A percentile compares a stretch with the other conserved stretches of the same genome.
Conservation (phyloP, 2,797 vertebrate genomes). For the Lerista edwardsae region DNA sequence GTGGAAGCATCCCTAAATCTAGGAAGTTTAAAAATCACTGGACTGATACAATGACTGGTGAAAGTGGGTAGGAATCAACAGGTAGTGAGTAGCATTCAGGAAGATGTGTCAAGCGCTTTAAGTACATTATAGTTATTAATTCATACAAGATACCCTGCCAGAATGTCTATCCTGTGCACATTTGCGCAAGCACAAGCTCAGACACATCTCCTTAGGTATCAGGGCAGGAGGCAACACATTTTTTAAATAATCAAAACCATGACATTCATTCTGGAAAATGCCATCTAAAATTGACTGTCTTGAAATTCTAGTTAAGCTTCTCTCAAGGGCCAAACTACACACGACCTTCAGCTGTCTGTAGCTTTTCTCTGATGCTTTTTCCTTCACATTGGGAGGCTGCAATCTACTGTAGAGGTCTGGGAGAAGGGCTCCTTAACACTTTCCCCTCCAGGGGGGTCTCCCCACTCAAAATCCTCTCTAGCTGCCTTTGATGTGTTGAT, state of each 20-base stretch:
- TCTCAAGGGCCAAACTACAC: neutral
- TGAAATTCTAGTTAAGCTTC: constrained; percentile 2
- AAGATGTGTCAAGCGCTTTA: neutral
- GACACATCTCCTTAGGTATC: neutral
- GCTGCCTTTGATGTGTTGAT: neutral
- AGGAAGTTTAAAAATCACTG: neutral
- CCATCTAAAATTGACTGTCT: neutral
- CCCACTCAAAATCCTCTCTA: neutral
- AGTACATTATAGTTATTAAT: neutral
- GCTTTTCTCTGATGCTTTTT: neutral
- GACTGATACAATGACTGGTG: neutral
- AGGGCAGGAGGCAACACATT: neutral
- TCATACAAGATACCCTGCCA: neutral
- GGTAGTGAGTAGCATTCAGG: neutral
- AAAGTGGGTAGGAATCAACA: neutral
- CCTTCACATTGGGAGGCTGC: neutral
- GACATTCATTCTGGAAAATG: neutral
- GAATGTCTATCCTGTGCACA: too few species aligned
- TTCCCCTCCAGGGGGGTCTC: neutral
- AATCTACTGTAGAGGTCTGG: neutral
- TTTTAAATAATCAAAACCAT: neutral
- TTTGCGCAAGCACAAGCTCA: neutral
- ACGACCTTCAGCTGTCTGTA: neutral
- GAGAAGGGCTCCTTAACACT: neutral
- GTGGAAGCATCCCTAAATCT: neutral